phyloP scores from a whole-genome alignment of 2,888 invertebrate species.

The Didymodactylos carnosus region DNA sequence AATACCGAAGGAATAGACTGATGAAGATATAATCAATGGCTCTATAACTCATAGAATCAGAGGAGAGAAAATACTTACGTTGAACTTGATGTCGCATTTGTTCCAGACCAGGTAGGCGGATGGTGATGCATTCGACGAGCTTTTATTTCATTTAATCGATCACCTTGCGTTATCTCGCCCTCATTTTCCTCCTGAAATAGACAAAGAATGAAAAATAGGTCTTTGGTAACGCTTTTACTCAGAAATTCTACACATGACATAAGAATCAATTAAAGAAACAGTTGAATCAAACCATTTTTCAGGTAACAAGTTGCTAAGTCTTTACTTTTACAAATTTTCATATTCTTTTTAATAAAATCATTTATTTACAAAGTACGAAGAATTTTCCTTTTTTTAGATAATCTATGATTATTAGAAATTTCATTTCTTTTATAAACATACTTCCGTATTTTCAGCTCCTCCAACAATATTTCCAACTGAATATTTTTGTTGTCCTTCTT shows the following conservation, averaged over 20 bases:
- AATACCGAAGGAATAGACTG: too few relatives aligned
- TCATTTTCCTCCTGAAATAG: background rate
- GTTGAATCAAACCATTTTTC: too few relatives aligned
- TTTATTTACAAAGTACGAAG: background rate
- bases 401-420: too few relatives aligned
- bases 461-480: background rate
- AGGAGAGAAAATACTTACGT: background rate
- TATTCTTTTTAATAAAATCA: background rate
- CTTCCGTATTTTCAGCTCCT: background rate
- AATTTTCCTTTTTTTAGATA: too few relatives aligned
- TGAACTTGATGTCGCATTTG: background rate
- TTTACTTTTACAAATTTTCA: too few relatives aligned
- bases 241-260: too few relatives aligned
- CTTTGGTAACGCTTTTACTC: too few relatives aligned
- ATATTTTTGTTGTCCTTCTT: background rate
- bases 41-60: background rate
- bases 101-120: background rate
- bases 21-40: too few relatives aligned
- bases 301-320: too few relatives aligned
- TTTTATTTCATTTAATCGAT: conserved; percentile 12
- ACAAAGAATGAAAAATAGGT: background rate
- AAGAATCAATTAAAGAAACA: too few relatives aligned
- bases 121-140: background rate
- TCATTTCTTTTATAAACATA: too few relatives aligned
- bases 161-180: conserved; percentile 9